Conservation (phyloP, 2,888 invertebrate genomes). For the Tricholauxania praeusta region DNA sequence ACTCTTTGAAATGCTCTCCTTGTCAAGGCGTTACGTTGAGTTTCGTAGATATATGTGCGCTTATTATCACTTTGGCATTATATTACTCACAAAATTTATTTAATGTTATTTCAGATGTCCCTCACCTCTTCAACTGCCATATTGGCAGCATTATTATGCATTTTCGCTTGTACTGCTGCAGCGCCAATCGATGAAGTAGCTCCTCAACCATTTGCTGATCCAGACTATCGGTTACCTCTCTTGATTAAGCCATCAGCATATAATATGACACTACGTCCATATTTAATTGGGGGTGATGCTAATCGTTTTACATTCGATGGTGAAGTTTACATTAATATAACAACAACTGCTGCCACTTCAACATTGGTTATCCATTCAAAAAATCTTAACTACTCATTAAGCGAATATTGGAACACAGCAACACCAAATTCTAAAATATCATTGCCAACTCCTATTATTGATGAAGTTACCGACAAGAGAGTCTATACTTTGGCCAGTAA, state of each 20-base stretch:
- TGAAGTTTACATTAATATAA: slow-evolving; percentile 68
- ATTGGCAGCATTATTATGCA: slow-evolving; percentile 49
- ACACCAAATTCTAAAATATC: slow-evolving; percentile 48
- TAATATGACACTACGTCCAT: slow-evolving; percentile 70
- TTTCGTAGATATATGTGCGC: too few species aligned
- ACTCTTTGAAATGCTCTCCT: too few species aligned
- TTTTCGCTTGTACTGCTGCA: slow-evolving; percentile 45
- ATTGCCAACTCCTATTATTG: slow-evolving; percentile 43
- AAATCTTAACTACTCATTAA: slow-evolving; percentile 58
- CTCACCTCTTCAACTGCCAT: slow-evolving; percentile 37
- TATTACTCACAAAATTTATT: too few species aligned
- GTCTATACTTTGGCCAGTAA: slow-evolving; percentile 63
- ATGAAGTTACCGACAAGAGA: slow-evolving; percentile 66
- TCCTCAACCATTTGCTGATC: slow-evolving; percentile 34
- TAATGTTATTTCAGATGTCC: slow-evolving; percentile 33
- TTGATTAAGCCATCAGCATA: slow-evolving; percentile 71
- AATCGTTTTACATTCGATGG: slow-evolving; percentile 64
- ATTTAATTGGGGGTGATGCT: slow-evolving; percentile 65
- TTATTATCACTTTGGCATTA: too few species aligned
- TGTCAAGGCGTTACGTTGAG: too few species aligned
- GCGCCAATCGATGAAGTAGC: slow-evolving; percentile 39
- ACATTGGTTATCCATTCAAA: slow-evolving; percentile 70
- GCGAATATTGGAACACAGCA: slow-evolving; percentile 51
- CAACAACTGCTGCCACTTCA: slow-evolving; percentile 63
- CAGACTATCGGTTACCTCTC: slow-evolving; percentile 54